Conservation (phyloP, 2,888 invertebrate genomes). For the Fabriciana adippe region DNA sequence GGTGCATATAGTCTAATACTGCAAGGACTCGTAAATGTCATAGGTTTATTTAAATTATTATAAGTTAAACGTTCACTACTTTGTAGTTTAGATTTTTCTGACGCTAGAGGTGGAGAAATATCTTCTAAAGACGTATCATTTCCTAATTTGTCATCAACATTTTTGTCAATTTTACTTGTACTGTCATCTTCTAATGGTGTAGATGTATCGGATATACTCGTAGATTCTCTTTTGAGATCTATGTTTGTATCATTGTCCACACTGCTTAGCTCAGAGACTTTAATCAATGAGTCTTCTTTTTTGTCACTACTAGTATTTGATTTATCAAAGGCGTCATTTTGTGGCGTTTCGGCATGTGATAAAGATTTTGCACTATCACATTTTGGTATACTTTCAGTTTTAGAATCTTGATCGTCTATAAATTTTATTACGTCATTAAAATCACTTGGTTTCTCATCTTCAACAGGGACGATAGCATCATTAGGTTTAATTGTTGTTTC, state of each 20-base stretch:
- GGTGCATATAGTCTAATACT: slow-evolving; percentile 65
- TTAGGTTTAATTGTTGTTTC: slow-evolving; percentile 65
- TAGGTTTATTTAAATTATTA: slow-evolving; percentile 30
- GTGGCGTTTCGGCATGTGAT: slow-evolving; percentile 29
- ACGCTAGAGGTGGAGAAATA: slow-evolving; percentile 59
- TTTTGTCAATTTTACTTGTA: slow-evolving; percentile 34
- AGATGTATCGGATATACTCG: slow-evolving; percentile 64
- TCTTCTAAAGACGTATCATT: slow-evolving; percentile 50
- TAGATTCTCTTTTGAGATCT: slow-evolving; percentile 52
- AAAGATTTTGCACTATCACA: slow-evolving; percentile 44
- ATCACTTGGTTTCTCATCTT: slow-evolving; percentile 32
- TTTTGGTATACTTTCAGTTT: slow-evolving; percentile 41
- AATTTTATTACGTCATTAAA: slow-evolving; percentile 43
- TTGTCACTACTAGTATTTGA: slow-evolving; percentile 41
- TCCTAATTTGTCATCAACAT: slow-evolving; percentile 21
- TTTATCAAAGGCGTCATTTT: slow-evolving; percentile 51
- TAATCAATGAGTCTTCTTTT: slow-evolving; percentile 29
- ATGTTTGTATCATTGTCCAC: slow-evolving; percentile 43
- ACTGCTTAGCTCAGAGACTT: slow-evolving; percentile 35
- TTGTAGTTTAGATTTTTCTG: slow-evolving; percentile 52
- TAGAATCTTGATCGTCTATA: slow-evolving; percentile 46
- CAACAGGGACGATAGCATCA: slow-evolving; percentile 38
- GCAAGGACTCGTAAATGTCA: slow-evolving; percentile 47
- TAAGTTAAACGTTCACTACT: slow-evolving; percentile 22
- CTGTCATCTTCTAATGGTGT: slow-evolving; percentile 53